These are phyloP conservation scores for Ormyrus pomaceus DNA, from an alignment of 2,888 invertebrate species.

Conservation along the genomic window DNA sequence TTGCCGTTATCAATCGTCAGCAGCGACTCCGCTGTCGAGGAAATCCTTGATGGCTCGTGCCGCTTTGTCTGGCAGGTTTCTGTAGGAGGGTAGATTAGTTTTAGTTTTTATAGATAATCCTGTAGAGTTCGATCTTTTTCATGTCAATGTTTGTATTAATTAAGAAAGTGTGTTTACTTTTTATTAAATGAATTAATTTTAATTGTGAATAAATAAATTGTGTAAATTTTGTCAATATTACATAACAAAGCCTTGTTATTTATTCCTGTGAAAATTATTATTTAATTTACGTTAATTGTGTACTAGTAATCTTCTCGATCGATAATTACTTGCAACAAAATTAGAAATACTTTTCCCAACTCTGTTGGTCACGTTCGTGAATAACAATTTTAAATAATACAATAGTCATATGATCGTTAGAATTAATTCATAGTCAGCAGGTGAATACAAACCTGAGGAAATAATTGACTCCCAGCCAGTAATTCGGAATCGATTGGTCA, in stretches of 20 bases:
- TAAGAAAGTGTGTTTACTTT: slow-evolving; percentile 11
- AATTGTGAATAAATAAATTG: too few relatives aligned
- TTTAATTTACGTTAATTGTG: too few relatives aligned
- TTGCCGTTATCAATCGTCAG: slow-evolving; percentile 70
- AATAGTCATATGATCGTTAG: slow-evolving; percentile 24
- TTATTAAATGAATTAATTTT: not conserved
- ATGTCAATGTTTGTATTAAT: not conserved
- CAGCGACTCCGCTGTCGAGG: slow-evolving; percentile 81
- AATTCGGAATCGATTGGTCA: slow-evolving; percentile 82
- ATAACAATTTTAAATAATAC: slow-evolving; percentile 23
- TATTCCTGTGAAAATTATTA: too few relatives aligned
- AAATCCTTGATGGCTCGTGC: slow-evolving; percentile 80
- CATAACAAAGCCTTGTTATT: too few relatives aligned
- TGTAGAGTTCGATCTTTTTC: too few relatives aligned
- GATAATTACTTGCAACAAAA: too few relatives aligned
- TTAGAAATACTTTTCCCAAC: too few relatives aligned
- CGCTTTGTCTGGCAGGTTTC: slow-evolving; percentile 78
- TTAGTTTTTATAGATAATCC: too few relatives aligned
- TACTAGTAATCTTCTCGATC: too few relatives aligned
- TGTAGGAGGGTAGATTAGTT: slow-evolving; percentile 68
- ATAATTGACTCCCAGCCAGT: slow-evolving; percentile 78
- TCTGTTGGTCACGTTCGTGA: too few relatives aligned
- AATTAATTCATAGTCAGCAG: not conserved
- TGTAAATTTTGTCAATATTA: too few relatives aligned
- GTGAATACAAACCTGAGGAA: slow-evolving; percentile 67